phyloP scores from a whole-genome alignment of 2,888 invertebrate genomes.

The Spodoptera littoralis region DNA sequence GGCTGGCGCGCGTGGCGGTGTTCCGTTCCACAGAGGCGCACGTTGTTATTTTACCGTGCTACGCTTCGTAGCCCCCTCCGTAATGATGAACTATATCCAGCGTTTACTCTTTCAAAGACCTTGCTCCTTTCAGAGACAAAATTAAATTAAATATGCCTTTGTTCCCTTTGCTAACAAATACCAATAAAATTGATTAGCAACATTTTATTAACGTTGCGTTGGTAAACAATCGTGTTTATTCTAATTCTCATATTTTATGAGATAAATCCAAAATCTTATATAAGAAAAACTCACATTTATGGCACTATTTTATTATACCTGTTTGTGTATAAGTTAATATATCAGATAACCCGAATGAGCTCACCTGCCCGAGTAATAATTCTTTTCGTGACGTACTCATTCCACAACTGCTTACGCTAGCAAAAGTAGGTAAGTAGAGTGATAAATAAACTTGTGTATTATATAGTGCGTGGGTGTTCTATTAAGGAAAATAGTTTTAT shows the following conservation, averaged over 20 bases:
- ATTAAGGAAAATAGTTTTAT: slow-evolving; percentile 73
- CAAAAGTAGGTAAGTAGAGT: slow-evolving; percentile 60
- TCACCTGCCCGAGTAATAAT: slow-evolving; percentile 41
- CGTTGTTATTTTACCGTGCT: slow-evolving; percentile 60
- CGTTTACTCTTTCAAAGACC: slow-evolving; percentile 56
- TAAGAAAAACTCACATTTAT: background rate
- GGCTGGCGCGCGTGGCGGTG: slow-evolving; percentile 19
- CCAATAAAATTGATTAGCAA: slow-evolving; percentile 11
- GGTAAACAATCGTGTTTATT: slow-evolving; percentile 1
- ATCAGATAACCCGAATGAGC: slow-evolving; percentile 36
- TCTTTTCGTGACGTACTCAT: slow-evolving; percentile 43
- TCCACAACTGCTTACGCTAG: slow-evolving; percentile 57
- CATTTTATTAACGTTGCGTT: background rate
- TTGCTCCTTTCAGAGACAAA: slow-evolving; percentile 20
- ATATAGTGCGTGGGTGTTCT: slow-evolving; percentile 60
- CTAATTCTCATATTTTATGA: too few species aligned
- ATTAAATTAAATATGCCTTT: slow-evolving; percentile 29
- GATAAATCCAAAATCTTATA: too few species aligned
- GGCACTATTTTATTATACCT: slow-evolving; percentile 6
- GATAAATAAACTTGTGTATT: slow-evolving; percentile 66
- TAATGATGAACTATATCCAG: slow-evolving; percentile 56
- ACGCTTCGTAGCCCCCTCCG: slow-evolving; percentile 52
- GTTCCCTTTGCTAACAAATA: slow-evolving; percentile 19
- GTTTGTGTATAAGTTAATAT: slow-evolving; percentile 18
- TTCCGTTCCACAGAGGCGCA: slow-evolving; percentile 58